These are phyloP conservation scores for Ailurus styani DNA, from an alignment of 2,113 vertebrate species.

Conservation along the genomic window DNA sequence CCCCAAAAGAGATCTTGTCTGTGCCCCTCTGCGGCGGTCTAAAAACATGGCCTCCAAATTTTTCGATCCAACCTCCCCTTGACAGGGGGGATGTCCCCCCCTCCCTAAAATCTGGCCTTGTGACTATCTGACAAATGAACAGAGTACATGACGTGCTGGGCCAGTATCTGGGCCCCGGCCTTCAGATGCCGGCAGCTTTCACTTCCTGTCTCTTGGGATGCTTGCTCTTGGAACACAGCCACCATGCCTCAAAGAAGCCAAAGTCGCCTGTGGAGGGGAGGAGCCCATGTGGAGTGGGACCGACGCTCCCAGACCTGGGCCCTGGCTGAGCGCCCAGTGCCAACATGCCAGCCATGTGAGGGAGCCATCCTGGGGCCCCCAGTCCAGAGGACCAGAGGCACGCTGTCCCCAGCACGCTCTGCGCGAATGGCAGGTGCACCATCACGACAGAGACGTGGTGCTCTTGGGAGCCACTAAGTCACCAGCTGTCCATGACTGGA, in stretches of 20 bases:
- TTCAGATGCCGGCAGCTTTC: conserved; percentile 41
- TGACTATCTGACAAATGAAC: conserved; percentile 15
- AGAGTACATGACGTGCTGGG: neutral
- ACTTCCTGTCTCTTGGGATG: conserved; percentile 48
- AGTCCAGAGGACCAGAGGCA: neutral
- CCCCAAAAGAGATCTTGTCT: neutral
- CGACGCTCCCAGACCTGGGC: neutral
- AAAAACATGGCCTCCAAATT: neutral
- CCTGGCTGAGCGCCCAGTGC: neutral
- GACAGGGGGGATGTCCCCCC: neutral
- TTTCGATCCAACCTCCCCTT: neutral
- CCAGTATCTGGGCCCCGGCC: neutral
- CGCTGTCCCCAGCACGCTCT: neutral
- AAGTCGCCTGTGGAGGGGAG: neutral
- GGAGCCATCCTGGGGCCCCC: neutral
- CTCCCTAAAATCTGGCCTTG: conserved; percentile 3
- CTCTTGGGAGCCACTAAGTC: neutral
- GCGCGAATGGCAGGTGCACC: rapidly evolving
- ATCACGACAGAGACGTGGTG: too few relatives aligned
- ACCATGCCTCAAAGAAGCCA: neutral
- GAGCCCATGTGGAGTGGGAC: neutral
- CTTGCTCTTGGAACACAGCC: conserved; percentile 29
- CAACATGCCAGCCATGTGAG: neutral
- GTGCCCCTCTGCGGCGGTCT: neutral
- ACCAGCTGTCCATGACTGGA: neutral